These are phyloP conservation scores for Argyra leucocephala DNA, from an alignment of 2,888 invertebrate species.

Conservation along the genomic window DNA sequence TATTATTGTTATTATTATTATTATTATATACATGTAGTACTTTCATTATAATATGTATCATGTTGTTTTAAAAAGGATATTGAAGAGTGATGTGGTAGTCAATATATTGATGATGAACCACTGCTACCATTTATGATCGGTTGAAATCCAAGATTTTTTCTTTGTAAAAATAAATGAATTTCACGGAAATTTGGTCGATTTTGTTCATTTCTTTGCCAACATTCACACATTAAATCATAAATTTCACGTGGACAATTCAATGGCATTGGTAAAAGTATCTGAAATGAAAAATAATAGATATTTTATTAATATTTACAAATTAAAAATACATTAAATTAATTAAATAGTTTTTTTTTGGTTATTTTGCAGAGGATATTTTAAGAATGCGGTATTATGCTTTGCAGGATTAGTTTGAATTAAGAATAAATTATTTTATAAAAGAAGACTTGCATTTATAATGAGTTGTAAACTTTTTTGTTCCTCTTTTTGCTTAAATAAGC, in stretches of 20 bases:
- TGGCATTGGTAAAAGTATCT: constrained; percentile 57
- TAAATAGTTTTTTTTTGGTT: neutral
- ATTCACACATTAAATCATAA: constrained; percentile 76
- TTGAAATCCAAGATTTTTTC: constrained; percentile 57
- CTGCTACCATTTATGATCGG: constrained; percentile 31
- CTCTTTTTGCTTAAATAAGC: too few species aligned
- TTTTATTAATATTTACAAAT: neutral
- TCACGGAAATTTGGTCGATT: constrained; percentile 72
- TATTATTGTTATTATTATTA: neutral
- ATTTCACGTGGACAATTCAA: constrained; percentile 74
- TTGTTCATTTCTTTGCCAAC: constrained; percentile 71
- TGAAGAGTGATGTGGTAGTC: constrained; percentile 8
- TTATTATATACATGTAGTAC: constrained; percentile 5
- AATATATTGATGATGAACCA: constrained; percentile 7
- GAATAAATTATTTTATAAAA: too few species aligned
- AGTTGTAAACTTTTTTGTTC: too few species aligned
- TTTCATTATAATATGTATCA: constrained; percentile 7
- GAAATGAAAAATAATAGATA: constrained; percentile 19
- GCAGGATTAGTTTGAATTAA: too few species aligned
- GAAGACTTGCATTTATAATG: too few species aligned
- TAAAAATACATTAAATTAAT: neutral
- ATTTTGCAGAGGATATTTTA: neutral
- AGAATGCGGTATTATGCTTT: neutral
- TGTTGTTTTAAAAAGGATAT: constrained; percentile 4
- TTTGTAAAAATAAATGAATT: constrained; percentile 73